Conservation (phyloP, 2,113 vertebrate genomes). For the Boleophthalmus pectinirostris region DNA sequence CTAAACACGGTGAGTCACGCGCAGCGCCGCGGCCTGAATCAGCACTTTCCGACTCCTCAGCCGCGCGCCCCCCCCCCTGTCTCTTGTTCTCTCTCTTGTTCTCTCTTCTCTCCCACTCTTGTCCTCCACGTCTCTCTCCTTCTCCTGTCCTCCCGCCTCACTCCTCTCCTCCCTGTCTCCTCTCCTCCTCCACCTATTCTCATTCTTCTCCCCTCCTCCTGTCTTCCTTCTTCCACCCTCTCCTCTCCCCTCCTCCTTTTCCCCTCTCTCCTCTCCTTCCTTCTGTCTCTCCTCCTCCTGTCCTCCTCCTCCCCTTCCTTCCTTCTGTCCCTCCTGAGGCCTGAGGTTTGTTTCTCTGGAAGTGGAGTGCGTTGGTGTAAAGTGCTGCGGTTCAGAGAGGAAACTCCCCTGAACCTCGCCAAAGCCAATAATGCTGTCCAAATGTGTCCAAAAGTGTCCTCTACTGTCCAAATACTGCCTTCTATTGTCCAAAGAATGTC, state of each 20-base stretch:
- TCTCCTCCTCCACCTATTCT: background rate
- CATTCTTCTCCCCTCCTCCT: background rate
- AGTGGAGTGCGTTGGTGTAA: background rate
- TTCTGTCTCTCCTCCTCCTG: background rate
- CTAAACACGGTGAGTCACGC: background rate
- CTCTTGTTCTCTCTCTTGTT: background rate
- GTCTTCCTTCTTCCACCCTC: background rate
- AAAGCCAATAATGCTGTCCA: background rate
- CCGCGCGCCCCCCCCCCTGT: no score
- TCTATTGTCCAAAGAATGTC: no score
- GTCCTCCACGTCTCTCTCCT: no score
- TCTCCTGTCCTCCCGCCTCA: background rate
- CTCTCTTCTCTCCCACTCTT: background rate
- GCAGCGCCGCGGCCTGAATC: background rate
- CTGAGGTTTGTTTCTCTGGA: background rate
- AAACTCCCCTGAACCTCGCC: background rate
- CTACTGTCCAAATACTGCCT: no score
- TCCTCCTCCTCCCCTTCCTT: background rate
- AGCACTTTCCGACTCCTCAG: background rate
- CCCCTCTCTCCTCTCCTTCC: background rate
- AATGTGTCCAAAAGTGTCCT: background rate
- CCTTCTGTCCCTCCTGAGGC: background rate
- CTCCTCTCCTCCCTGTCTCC: background rate
- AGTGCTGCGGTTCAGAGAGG: background rate
- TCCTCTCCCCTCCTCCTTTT: background rate